A percentile compares a stretch with the other conserved stretches of the same genome.
Evolutionary conservation across 2,888 invertebrate genomes (phyloP).

Genomic region (Macroteleia sp.): DNA sequence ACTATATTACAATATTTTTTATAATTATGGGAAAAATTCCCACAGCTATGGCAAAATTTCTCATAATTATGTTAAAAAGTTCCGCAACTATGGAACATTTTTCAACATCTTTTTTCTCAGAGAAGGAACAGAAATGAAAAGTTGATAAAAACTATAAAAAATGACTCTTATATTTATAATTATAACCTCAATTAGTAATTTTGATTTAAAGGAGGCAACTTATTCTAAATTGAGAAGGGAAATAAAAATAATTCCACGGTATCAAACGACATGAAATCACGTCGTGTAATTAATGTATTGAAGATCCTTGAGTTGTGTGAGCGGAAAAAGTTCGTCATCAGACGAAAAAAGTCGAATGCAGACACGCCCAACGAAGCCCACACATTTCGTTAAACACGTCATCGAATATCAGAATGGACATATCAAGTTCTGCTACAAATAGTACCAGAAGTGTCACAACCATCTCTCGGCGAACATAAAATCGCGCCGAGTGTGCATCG

Average conservation of each 20-base stretch:
- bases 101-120: too few relatives aligned
- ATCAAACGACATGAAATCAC: constrained; percentile 7
- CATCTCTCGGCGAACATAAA: constrained; percentile 48
- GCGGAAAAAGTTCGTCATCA: constrained; percentile 16
- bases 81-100: too few relatives aligned
- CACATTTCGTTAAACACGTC: constrained; percentile 49
- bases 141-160: too few relatives aligned
- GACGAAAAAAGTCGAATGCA: constrained; percentile 21
- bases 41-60: too few relatives aligned
- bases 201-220: too few relatives aligned
- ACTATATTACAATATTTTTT: too few relatives aligned
- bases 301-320: constrained; percentile 17
- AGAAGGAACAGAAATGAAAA: too few relatives aligned
- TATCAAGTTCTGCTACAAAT: constrained; percentile 63
- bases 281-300: constrained; percentile 16
- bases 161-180: too few relatives aligned
- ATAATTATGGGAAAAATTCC: too few relatives aligned
- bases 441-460: constrained; percentile 63
- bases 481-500: constrained; percentile 56
- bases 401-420: constrained; percentile 61
- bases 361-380: constrained; percentile 41
- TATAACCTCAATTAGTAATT: too few relatives aligned
- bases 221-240: too few relatives aligned
- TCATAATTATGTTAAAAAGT: too few relatives aligned
- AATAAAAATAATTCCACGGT: constrained; percentile 1